phyloP scores from a whole-genome alignment of 2,113 vertebrate genomes.

The Phrynocephalus versicolor region DNA sequence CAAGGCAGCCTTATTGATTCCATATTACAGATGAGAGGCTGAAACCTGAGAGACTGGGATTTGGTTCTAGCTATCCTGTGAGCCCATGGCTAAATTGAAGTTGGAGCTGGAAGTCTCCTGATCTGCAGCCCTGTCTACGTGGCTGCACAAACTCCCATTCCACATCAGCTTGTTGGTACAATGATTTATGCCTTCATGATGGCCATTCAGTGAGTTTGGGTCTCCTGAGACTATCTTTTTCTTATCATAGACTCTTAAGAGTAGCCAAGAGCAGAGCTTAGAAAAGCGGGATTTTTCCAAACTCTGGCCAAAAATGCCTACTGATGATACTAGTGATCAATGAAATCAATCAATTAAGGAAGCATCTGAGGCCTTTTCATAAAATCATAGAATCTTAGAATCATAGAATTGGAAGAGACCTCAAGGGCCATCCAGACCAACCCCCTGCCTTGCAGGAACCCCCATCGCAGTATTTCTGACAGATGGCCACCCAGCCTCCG shows the following conservation, averaged over 20 bases:
- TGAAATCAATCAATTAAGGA: no score
- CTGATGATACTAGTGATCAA: background rate
- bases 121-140: background rate
- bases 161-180: background rate
- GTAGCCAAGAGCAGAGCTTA: background rate
- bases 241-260: background rate
- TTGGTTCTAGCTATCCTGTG: background rate
- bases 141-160: background rate
- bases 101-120: background rate
- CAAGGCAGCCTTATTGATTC: background rate
- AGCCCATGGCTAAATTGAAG: background rate
- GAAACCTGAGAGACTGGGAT: background rate
- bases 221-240: background rate
- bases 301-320: background rate
- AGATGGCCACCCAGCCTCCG: no score
- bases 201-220: background rate
- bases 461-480: no score
- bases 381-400: no score
- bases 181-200: no score
- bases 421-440: no score
- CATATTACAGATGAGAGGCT: background rate
- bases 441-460: no score
- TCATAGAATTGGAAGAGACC: no score
- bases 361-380: no score
- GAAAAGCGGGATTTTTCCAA: no score